phyloP scores from a whole-genome alignment of 1,140 invertebrate species.

The Lepidotrigona ventralis region DNA sequence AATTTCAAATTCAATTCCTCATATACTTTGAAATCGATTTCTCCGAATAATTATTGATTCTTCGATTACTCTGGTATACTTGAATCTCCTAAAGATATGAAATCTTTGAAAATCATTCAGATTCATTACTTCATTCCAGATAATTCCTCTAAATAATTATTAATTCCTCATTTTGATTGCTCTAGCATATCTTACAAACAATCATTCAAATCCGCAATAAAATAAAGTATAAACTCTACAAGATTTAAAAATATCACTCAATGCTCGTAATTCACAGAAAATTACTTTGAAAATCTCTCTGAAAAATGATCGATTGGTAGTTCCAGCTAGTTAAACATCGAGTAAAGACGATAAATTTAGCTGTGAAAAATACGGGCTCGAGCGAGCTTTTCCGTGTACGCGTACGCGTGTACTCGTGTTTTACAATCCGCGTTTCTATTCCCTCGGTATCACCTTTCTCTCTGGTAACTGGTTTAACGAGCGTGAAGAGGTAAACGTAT shows the following conservation, averaged over 20 bases:
- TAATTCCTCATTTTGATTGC: too few relatives aligned
- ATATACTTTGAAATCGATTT: too few relatives aligned
- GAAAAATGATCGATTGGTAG: neutral
- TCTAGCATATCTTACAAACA: too few relatives aligned
- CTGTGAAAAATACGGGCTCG: neutral
- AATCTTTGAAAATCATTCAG: neutral
- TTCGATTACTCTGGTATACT: too few relatives aligned
- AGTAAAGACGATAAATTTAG: neutral
- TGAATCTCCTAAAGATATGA: neutral
- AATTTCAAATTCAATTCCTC: neutral
- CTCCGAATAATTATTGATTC: too few relatives aligned
- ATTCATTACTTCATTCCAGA: neutral
- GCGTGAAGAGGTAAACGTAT: slow-evolving; percentile 53
- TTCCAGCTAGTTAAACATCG: neutral
- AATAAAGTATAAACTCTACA: too few relatives aligned
- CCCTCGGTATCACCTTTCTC: slow-evolving; percentile 45
- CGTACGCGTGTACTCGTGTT: slow-evolving; percentile 5
- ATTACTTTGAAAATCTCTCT: too few relatives aligned
- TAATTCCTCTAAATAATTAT: too few relatives aligned
- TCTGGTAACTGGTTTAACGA: slow-evolving; percentile 52
- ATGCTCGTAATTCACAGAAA: too few relatives aligned
- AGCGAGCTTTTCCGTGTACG: slow-evolving; percentile 8
- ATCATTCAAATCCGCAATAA: too few relatives aligned
- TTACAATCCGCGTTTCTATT: slow-evolving; percentile 37
- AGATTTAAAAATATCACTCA: too few relatives aligned